Percentiles rank a stretch among this genome's conserved stretches.
These are phyloP conservation scores for Piprites chloris DNA, from an alignment of 2,113 vertebrate genomes.

Conservation along the genomic window DNA sequence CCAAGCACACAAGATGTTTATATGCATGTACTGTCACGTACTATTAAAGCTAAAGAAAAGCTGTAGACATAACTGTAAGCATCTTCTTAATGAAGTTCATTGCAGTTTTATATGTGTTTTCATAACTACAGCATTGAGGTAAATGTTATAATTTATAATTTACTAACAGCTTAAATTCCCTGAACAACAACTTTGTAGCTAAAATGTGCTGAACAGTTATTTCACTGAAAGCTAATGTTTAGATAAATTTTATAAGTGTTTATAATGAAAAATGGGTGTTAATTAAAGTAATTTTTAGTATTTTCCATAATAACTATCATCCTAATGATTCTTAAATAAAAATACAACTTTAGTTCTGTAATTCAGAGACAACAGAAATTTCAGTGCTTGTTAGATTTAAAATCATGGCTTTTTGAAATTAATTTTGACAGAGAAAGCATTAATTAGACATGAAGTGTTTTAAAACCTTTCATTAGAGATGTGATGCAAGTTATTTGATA, in stretches of 20 bases:
- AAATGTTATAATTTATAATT: background rate
- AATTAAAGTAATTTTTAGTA: background rate
- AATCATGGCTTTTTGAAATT: background rate
- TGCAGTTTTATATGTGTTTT: background rate
- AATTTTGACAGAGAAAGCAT: background rate
- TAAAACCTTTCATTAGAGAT: background rate
- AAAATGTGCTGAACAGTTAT: background rate
- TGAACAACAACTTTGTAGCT: background rate
- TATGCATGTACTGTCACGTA: background rate
- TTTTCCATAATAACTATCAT: background rate
- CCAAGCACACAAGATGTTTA: background rate
- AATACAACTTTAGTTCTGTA: background rate
- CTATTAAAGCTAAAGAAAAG: background rate
- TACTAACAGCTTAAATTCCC: background rate
- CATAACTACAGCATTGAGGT: background rate
- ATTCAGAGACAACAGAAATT: background rate
- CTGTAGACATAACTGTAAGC: background rate
- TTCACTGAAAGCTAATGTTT: background rate
- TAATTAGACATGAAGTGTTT: background rate
- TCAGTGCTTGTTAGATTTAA: background rate
- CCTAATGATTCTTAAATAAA: background rate
- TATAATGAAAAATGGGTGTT: background rate
- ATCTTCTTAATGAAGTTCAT: background rate
- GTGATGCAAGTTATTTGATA: background rate
- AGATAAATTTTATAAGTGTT: background rate